Base-by-base conservation (phyloP, 2,113 vertebrate species). In the Merops nubicus region DNA sequence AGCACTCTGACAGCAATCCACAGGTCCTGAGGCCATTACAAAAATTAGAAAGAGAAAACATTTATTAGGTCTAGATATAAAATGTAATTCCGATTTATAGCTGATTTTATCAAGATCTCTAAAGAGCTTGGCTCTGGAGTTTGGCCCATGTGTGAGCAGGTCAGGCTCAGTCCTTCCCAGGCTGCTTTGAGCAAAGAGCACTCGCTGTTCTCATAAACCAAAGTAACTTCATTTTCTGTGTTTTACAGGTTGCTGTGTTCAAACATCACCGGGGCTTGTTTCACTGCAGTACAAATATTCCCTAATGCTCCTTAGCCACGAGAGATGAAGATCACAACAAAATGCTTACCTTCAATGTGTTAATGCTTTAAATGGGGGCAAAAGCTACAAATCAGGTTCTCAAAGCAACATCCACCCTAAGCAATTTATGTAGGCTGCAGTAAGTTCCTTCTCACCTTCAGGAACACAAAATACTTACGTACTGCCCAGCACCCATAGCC, bases 401-500 rank as follows among this genome's bases (percentile, higher is more conserved):
- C 74, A 59, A 34, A 70, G 56, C 22, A 56, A 45, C 31, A 1
- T 42, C 70, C 28, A 12, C 42, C 20, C 34, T 56, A 4, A 28
- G 63, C 15, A 74, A 65, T 20, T 33, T 0, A 1, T 5, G 28
- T 17, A 36, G 40, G 54, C 17, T 34, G 64, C 33, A 64, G 11
- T 34, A 91, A 40, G 15, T 20, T 50, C 56, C 57, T 67, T 38
- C 43, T 67, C 12, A n/a, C 43, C 33, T 64, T 18, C 3, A 33
- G 72, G 40, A 87, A 54, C 26, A 15, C 0, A 1, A 77, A 83
- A 79, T 59, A 21, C 29, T 59, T 36, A 19, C 1, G 3, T 43
- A 57, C 50, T 59, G 23, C 76, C 51, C 1, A 2, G 54, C 54
- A 57, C 18, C 15, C 33, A 2, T 1, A 28, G 29, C 0, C 0